Percentiles rank a stretch among this genome's conserved stretches.
These are phyloP conservation scores for Malurus elegans DNA, from an alignment of 2,113 vertebrate genomes.

Conservation along the genomic window DNA sequence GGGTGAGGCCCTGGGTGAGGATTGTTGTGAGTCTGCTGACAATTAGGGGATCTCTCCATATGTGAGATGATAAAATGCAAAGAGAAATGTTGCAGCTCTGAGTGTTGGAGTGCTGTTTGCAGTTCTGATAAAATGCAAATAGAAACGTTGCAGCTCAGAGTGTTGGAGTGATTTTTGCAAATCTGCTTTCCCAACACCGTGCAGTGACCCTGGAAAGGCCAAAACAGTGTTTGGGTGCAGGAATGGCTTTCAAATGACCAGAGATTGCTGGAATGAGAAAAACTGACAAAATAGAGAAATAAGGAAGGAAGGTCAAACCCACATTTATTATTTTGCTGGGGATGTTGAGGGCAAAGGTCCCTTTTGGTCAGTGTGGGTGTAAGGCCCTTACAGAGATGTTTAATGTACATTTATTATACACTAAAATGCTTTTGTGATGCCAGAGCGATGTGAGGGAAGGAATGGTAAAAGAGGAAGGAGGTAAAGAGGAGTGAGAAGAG, in stretches of 20 bases:
- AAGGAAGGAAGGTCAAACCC: background rate
- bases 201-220: background rate
- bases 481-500: background rate
- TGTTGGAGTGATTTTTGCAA: background rate
- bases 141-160: background rate
- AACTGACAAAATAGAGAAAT: background rate
- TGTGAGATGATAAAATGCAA: constrained; percentile 11
- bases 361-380: background rate
- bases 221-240: background rate
- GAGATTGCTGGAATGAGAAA: background rate
- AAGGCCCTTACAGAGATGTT: background rate
- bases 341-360: background rate
- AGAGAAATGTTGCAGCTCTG: background rate
- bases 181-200: background rate
- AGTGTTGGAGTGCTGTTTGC: background rate
- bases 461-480: too few relatives aligned
- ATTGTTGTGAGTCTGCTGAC: background rate
- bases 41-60: constrained; percentile 8
- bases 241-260: background rate
- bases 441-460: background rate
- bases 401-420: background rate
- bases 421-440: background rate
- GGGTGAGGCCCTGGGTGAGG: background rate
- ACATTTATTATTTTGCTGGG: background rate
- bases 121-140: background rate